Conservation (phyloP, 2,113 vertebrate genomes). For the Gallinago undulata region DNA sequence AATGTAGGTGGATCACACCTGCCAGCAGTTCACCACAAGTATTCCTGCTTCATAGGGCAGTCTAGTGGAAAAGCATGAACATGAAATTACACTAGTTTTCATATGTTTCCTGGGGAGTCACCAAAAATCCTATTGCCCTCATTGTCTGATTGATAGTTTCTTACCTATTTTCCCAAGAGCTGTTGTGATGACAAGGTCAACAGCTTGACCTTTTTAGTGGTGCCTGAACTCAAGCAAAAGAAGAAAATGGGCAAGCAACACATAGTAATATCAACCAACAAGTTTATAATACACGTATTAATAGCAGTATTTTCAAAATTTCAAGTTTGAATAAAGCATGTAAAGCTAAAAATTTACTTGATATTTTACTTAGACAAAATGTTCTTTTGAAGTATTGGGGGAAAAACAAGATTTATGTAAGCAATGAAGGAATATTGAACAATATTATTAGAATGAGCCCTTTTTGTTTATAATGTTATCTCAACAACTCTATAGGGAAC, state of each 20-base stretch:
- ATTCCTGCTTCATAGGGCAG: neutral
- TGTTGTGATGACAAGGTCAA: neutral
- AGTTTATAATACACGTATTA: neutral
- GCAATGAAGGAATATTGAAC: neutral
- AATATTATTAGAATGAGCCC: neutral
- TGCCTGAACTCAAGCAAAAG: neutral
- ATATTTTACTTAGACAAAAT: neutral
- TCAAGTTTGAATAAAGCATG: neutral
- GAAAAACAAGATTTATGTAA: neutral
- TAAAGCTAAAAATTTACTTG: neutral
- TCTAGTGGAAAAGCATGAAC: neutral
- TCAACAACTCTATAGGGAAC: neutral
- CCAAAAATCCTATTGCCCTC: neutral
- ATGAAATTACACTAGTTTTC: neutral
- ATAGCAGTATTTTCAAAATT: neutral
- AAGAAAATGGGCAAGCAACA: neutral
- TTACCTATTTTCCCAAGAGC: neutral
- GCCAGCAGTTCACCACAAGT: neutral
- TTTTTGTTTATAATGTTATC: neutral
- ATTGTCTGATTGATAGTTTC: neutral
- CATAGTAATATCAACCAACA: neutral
- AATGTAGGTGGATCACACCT: neutral
- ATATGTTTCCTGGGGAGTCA: neutral
- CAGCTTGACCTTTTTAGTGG: neutral
- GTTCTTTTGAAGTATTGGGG: neutral